phyloP scores from a whole-genome alignment of 2,797 vertebrate genomes.

The Labroides dimidiatus region DNA sequence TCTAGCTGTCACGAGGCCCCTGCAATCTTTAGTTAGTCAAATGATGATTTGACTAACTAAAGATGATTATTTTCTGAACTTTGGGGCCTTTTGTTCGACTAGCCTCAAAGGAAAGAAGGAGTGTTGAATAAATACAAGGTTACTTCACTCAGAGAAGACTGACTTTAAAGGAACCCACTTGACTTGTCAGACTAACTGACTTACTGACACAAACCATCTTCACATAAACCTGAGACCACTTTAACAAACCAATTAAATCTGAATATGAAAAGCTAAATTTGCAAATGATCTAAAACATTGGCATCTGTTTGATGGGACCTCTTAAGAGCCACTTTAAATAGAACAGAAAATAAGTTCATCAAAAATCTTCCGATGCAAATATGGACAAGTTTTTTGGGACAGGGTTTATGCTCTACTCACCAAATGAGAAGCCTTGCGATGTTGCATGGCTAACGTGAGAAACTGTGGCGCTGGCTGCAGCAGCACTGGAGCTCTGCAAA shows the following conservation, averaged over 20 bases:
- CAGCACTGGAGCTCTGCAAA: constrained; percentile 75
- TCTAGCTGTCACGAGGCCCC: neutral
- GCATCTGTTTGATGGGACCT: neutral
- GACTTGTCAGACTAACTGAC: neutral
- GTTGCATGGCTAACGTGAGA: constrained; percentile 13
- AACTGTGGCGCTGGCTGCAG: constrained; percentile 48
- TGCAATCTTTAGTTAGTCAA: neutral
- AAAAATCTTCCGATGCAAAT: no score
- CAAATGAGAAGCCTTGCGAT: constrained; percentile 78
- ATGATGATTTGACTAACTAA: neutral
- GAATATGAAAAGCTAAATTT: no score
- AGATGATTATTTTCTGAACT: neutral
- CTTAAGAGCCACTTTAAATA: neutral
- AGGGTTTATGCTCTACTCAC: constrained; percentile 54
- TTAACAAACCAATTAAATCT: no score
- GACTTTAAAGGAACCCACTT: no score
- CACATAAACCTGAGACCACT: no score
- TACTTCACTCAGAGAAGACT: neutral
- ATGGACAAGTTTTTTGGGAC: neutral
- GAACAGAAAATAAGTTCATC: neutral
- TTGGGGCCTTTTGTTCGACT: neutral
- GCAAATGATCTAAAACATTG: no score
- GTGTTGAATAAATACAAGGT: neutral
- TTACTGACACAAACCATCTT: no score
- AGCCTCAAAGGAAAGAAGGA: neutral